Conservation (phyloP, 2,888 invertebrate genomes). For the Dexiosoma caninum region DNA sequence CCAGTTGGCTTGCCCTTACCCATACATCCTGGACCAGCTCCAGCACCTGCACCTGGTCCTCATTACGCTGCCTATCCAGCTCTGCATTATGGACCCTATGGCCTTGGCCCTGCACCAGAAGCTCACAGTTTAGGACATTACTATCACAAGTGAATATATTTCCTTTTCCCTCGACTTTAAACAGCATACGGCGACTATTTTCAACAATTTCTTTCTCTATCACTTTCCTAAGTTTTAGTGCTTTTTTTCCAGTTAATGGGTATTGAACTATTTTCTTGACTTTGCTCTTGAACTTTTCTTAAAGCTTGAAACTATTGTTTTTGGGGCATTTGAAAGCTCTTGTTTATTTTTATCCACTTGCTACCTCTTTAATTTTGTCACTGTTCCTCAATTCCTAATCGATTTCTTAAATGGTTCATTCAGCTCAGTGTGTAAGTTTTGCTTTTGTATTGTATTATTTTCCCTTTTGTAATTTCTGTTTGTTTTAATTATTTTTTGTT, state of each 20-base stretch:
- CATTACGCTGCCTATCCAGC: constrained; percentile 73
- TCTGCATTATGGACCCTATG: constrained; percentile 71
- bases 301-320: neutral
- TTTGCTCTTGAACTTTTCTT: neutral
- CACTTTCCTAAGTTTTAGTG: neutral
- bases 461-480: neutral
- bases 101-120: constrained; percentile 57
- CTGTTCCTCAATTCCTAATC: constrained; percentile 5
- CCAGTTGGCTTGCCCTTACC: constrained; percentile 60
- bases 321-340: too few relatives aligned
- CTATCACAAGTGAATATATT: constrained; percentile 58
- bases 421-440: constrained; percentile 60
- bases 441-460: constrained; percentile 14
- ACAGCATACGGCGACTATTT: constrained; percentile 63
- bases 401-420: constrained; percentile 44
- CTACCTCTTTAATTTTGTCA: constrained; percentile 62
- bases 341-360: constrained; percentile 1
- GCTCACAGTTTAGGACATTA: constrained; percentile 15
- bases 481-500: neutral
- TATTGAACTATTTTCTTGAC: too few relatives aligned
- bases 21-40: constrained; percentile 49
- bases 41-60: constrained; percentile 60
- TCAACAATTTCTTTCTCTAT: constrained; percentile 15
- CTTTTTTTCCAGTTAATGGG: neutral
- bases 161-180: constrained; percentile 39